Percentiles rank a stretch among this genome's conserved stretches.
These are phyloP conservation scores for Geranospiza caerulescens DNA, from an alignment of 2,797 vertebrate species.

Conservation along the genomic window DNA sequence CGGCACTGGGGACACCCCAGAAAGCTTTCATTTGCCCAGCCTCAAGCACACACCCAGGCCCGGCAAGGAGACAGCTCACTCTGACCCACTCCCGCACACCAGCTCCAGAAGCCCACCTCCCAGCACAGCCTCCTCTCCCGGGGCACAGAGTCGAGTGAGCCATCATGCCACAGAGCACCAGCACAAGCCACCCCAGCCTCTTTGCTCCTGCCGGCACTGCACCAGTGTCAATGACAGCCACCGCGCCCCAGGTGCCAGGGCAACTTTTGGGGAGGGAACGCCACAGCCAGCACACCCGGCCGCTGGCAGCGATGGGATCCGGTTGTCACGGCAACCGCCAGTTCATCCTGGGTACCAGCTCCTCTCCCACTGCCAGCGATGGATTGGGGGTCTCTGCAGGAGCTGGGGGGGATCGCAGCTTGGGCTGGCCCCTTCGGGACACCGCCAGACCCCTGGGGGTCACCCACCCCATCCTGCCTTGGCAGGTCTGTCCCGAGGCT, in stretches of 20 bases:
- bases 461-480: neutral
- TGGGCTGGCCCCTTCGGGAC: neutral
- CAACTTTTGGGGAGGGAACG: neutral
- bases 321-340: conserved; percentile 61
- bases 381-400: neutral
- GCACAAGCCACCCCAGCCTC: neutral
- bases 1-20: neutral
- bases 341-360: conserved; percentile 37
- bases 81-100: no score
- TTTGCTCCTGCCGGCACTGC: neutral
- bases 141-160: neutral
- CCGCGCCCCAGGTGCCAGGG: neutral
- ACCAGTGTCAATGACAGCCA: neutral
- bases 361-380: neutral
- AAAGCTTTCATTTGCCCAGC: neutral
- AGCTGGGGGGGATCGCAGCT: neutral
- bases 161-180: rapidly evolving
- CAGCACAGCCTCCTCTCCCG: rapidly evolving
- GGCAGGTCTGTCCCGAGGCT: neutral
- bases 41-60: neutral
- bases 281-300: neutral
- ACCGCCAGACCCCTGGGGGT: neutral
- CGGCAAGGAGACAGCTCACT: neutral
- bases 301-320: neutral
- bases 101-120: neutral